Percentiles rank a stretch among this genome's conserved stretches.
Conservation (phyloP, 2,888 invertebrate species). For the Amblyteles armatorius region DNA sequence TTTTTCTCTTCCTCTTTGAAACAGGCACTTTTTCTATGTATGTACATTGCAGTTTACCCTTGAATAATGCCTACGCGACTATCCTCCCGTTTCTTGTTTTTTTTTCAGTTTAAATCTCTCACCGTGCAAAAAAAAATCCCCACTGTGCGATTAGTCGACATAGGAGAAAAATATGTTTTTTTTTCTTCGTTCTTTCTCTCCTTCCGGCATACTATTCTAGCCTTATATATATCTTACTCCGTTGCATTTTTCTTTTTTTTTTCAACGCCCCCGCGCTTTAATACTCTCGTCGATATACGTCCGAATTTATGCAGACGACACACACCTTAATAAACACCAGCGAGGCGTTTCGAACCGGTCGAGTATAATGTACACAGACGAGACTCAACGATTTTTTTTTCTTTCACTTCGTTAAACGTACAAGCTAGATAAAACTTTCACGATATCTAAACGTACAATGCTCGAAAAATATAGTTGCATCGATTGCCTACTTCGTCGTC, state of each 20-base stretch:
- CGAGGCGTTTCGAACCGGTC: slow-evolving; percentile 1
- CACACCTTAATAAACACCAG: neutral
- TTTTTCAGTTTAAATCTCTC: slow-evolving; percentile 21
- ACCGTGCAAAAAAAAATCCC: slow-evolving; percentile 15
- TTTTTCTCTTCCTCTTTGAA: slow-evolving; percentile 58
- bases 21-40: slow-evolving; percentile 63
- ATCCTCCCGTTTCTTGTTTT: slow-evolving; percentile 6
- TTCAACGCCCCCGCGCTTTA: slow-evolving; percentile 30
- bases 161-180: neutral
- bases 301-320: neutral
- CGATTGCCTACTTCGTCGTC: slow-evolving; percentile 42
- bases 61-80: slow-evolving; percentile 60
- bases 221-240: slow-evolving; percentile 30
- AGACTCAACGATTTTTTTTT: neutral
- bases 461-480: slow-evolving; percentile 58
- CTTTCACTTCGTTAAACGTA: slow-evolving; percentile 13
- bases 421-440: slow-evolving; percentile 50
- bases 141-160: slow-evolving; percentile 19
- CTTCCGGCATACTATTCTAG: neutral
- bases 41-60: slow-evolving; percentile 64
- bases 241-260: slow-evolving; percentile 30
- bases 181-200: slow-evolving; percentile 4
- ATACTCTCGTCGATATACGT: slow-evolving; percentile 16
- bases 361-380: slow-evolving; percentile 40
- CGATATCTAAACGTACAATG: slow-evolving; percentile 47